Conservation (phyloP, 2,888 invertebrate genomes). For the Lampropteryx suffumata region DNA sequence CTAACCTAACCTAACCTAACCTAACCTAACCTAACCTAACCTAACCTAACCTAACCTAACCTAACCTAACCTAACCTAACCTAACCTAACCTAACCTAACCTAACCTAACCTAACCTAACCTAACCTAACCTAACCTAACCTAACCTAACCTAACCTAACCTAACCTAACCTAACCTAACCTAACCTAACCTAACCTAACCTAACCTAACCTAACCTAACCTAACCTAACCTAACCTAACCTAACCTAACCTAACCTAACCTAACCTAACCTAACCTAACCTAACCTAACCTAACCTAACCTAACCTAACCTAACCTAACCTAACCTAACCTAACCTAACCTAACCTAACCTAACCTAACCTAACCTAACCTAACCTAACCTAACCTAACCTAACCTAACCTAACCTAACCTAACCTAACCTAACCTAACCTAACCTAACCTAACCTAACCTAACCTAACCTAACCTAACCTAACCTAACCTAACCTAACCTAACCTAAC, state of each 20-base stretch:
- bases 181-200: slow-evolving; percentile 22
- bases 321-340: slow-evolving; percentile 24
- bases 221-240: slow-evolving; percentile 13
- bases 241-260: slow-evolving; percentile 7
- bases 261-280: slow-evolving; percentile 3
- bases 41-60: slow-evolving; percentile 9
- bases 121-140: slow-evolving; percentile 9
- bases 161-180: slow-evolving; percentile 13
- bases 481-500: slow-evolving; percentile 4
- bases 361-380: slow-evolving; percentile 4
- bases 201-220: slow-evolving; percentile 24
- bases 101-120: slow-evolving; percentile 15
- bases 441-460: slow-evolving; percentile 21
- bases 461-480: slow-evolving; percentile 8
- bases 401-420: slow-evolving; percentile 20
- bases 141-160: slow-evolving; percentile 4
- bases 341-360: slow-evolving; percentile 10
- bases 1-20: slow-evolving; percentile 8
- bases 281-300: slow-evolving; percentile 16
- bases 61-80: slow-evolving; percentile 20
- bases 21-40: slow-evolving; percentile 4
- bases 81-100: slow-evolving; percentile 25
- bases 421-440: slow-evolving; percentile 24
- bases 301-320: slow-evolving; percentile 23
- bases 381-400: slow-evolving; percentile 4